A percentile compares a stretch with the other conserved stretches of the same genome.
Conservation (phyloP, 2,113 vertebrate genomes). For the Pollachius pollachius region DNA sequence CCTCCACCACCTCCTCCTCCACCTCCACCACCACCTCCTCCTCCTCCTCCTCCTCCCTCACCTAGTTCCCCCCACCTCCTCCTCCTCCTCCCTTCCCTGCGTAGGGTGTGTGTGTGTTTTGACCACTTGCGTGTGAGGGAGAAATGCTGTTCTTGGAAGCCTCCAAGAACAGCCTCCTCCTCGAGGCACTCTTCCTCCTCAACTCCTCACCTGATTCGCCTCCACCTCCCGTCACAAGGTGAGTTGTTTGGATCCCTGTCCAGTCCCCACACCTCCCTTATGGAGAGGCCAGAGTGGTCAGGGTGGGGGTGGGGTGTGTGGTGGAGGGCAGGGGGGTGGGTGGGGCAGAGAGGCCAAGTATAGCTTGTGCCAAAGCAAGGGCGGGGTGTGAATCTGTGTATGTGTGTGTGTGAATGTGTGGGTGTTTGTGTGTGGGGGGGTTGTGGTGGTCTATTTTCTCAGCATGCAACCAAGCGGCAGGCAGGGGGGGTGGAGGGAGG, state of each 20-base stretch:
- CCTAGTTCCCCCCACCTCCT: no score
- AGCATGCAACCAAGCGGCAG: constrained; percentile 50
- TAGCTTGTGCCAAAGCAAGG: constrained; percentile 40
- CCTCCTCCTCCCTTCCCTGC: no score
- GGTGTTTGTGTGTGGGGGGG: neutral
- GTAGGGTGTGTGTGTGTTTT: neutral
- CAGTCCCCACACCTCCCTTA: constrained; percentile 6
- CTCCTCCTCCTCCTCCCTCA: no score
- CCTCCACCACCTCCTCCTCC: no score
- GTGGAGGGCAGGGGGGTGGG: no score
- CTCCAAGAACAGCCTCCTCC: constrained; percentile 3
- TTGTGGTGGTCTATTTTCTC: constrained; percentile 43
- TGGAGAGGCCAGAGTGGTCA: constrained; percentile 3
- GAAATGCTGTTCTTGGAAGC: constrained; percentile 17
- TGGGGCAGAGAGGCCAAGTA: constrained; percentile 27
- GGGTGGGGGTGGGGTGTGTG: neutral
- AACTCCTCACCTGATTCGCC: neutral
- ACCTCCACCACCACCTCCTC: neutral
- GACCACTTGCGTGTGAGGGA: neutral
- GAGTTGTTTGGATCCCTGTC: constrained; percentile 27
- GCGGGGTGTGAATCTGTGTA: no score
- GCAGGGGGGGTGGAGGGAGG: constrained; percentile 29
- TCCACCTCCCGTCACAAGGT: constrained; percentile 28
- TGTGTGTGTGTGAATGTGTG: no score
- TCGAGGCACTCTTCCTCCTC: neutral